Evolutionary conservation across 2,888 invertebrate genomes (phyloP).

Genomic region (Dryomyza anilis): DNA sequence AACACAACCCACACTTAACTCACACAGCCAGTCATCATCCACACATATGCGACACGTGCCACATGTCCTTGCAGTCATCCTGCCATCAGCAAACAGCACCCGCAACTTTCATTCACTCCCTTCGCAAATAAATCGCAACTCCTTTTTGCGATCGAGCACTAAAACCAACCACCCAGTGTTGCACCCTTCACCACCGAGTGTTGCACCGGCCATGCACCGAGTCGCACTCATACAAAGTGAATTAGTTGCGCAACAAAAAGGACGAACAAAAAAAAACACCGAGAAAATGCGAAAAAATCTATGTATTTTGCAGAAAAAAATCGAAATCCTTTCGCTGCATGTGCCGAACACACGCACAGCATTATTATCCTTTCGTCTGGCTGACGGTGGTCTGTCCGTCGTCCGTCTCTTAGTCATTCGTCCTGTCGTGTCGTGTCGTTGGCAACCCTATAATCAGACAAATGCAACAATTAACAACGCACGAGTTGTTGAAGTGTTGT

Average conservation of each 20-base stretch:
- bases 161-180: not conserved
- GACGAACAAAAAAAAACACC: not conserved
- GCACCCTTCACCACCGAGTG: constrained; percentile 16
- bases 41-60: constrained; percentile 14
- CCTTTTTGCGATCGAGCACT: not conserved
- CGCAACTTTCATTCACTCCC: constrained; percentile 24
- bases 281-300: constrained; percentile 37
- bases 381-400: not conserved
- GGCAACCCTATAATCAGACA: constrained; percentile 52
- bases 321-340: constrained; percentile 46
- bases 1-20: not conserved
- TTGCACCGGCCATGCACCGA: not conserved
- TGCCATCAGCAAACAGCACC: constrained; percentile 8
- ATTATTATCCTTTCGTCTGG: constrained; percentile 14
- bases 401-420: not conserved
- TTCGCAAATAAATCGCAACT: constrained; percentile 11
- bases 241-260: constrained; percentile 23
- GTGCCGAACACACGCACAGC: constrained; percentile 31
- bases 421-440: constrained; percentile 1
- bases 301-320: constrained; percentile 37
- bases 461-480: constrained; percentile 44
- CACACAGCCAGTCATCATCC: constrained; percentile 1
- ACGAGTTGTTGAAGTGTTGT: constrained; percentile 46
- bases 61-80: not conserved
- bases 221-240: not conserved